Percentiles rank a stretch among this genome's conserved stretches.
These are phyloP conservation scores for Cepaea hortensis DNA, from an alignment of 2,888 invertebrate genomes.

Conservation along the genomic window DNA sequence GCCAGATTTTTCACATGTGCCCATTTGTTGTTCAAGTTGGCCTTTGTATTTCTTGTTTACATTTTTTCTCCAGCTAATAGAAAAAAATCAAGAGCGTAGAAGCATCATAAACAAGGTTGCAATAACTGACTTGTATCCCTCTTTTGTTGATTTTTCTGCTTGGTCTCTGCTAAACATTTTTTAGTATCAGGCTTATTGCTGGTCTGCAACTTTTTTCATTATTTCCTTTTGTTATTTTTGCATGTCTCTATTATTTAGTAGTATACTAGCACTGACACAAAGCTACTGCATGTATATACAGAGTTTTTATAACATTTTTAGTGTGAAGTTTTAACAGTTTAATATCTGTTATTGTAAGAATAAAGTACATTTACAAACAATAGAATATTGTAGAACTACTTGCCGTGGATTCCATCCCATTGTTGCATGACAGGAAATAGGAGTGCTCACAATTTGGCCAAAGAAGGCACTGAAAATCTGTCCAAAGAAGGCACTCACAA, in stretches of 20 bases:
- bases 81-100: conserved; percentile 64
- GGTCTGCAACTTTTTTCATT: not conserved
- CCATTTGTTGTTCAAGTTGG: not conserved
- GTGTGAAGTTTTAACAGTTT: too few species aligned
- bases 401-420: too few species aligned
- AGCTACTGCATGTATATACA: too few species aligned
- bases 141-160: not conserved
- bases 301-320: too few species aligned
- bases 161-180: not conserved
- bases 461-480: too few species aligned
- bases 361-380: too few species aligned
- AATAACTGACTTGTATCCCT: conserved; percentile 3
- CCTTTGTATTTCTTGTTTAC: not conserved
- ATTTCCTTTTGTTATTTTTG: not conserved
- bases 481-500: too few species aligned
- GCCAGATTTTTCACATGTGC: not conserved
- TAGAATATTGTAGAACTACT: too few species aligned
- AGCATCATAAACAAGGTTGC: conserved; percentile 66
- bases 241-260: not conserved
- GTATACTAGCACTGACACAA: not conserved
- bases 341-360: too few species aligned
- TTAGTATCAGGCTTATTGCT: conserved; percentile 5
- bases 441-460: too few species aligned
- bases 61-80: conserved; percentile 62
- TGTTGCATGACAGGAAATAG: too few species aligned